Conservation (phyloP, 2,113 vertebrate genomes). For the Dicerorhinus sumatrensis region DNA sequence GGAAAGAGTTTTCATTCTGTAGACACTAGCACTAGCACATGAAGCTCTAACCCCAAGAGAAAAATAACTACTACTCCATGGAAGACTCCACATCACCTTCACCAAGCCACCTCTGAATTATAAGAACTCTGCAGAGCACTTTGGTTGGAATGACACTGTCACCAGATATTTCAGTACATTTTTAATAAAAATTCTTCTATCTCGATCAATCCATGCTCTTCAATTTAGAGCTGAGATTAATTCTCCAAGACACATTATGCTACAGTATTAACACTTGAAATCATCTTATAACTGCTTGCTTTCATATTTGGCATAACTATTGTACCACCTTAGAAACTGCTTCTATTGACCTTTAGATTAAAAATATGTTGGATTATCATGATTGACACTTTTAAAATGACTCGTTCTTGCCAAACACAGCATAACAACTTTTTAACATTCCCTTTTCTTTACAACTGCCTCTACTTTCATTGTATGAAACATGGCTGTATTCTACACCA, state of each 20-base stretch:
- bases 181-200: constrained; percentile 85
- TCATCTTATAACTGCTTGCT: constrained; percentile 85
- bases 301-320: constrained; percentile 85
- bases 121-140: constrained; percentile 34
- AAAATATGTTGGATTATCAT: constrained; percentile 88
- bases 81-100: constrained; percentile 21
- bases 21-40: background rate
- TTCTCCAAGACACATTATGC: constrained; percentile 82
- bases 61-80: background rate
- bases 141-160: constrained; percentile 74
- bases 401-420: constrained; percentile 88
- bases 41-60: background rate
- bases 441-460: constrained; percentile 83
- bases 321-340: constrained; percentile 83
- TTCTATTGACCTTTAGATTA: constrained; percentile 90
- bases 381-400: constrained; percentile 89
- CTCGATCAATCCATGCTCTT: constrained; percentile 83
- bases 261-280: constrained; percentile 86
- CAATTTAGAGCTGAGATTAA: constrained; percentile 86
- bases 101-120: constrained; percentile 26
- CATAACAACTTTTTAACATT: constrained; percentile 88
- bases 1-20: background rate
- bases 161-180: constrained; percentile 68
- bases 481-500: constrained; percentile 87
- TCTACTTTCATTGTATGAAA: constrained; percentile 87